Conservation (phyloP, 2,797 vertebrate species). For the Fringilla coelebs region DNA sequence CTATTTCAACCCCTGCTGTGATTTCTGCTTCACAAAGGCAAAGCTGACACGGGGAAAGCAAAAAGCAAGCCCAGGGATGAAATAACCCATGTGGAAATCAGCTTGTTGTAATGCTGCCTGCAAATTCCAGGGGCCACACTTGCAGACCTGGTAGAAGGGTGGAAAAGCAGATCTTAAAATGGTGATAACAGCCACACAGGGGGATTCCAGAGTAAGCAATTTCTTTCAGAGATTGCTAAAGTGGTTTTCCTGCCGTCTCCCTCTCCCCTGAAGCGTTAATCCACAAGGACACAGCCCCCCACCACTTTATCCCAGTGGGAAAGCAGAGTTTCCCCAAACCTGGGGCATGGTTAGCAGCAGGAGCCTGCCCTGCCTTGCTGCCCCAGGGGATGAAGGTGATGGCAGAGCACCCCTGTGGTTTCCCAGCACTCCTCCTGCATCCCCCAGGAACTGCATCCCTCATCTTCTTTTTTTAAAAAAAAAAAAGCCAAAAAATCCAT, state of each 20-base stretch:
- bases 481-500: background rate
- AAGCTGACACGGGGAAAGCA: background rate
- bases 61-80: background rate
- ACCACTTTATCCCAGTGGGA: accelerated
- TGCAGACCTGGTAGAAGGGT: background rate
- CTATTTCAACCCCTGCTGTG: background rate
- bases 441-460: accelerated
- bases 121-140: background rate
- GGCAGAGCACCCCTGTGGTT: background rate
- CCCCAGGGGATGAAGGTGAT: background rate
- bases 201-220: background rate
- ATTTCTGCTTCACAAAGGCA: background rate
- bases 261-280: background rate
- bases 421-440: background rate
- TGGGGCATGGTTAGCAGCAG: background rate
- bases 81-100: background rate
- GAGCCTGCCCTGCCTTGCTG: background rate
- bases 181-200: background rate
- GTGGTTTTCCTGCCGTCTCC: background rate
- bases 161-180: background rate
- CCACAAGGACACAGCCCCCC: background rate
- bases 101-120: background rate
- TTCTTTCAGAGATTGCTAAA: background rate
- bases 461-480: background rate
- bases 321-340: background rate